A percentile compares a stretch with the other conserved stretches of the same genome.
These are phyloP conservation scores for Adelges cooleyi DNA, from an alignment of 1,140 invertebrate genomes.

Conservation along the genomic window DNA sequence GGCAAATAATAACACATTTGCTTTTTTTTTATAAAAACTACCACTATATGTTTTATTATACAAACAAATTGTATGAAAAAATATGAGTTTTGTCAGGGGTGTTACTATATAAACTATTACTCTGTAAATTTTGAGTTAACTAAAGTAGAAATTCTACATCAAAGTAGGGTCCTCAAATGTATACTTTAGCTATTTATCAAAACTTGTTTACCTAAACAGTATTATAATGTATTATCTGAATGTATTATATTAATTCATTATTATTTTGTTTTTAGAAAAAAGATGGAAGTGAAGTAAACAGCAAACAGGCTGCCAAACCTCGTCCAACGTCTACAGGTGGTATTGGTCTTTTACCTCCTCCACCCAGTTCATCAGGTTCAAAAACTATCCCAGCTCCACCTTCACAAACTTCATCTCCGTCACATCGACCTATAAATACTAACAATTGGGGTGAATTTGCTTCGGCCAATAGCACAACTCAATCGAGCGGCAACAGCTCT, in stretches of 20 bases:
- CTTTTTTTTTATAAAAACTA: no score
- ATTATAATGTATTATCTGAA: slow-evolving; percentile 24
- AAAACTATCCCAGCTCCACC: slow-evolving; percentile 55
- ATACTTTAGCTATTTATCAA: no score
- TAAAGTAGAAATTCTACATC: no score
- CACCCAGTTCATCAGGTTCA: slow-evolving; percentile 52
- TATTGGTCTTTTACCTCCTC: slow-evolving; percentile 66
- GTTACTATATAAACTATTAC: no score
- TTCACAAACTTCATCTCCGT: slow-evolving; percentile 50
- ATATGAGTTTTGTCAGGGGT: no score
- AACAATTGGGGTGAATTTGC: slow-evolving; percentile 67
- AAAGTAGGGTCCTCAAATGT: no score
- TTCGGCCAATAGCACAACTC: slow-evolving; percentile 41
- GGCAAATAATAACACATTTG: no score
- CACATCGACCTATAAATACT: slow-evolving; percentile 41
- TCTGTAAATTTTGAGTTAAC: no score
- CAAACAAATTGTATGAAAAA: no score
- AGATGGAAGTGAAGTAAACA: slow-evolving; percentile 59
- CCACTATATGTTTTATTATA: no score
- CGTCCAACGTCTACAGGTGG: slow-evolving; percentile 45
- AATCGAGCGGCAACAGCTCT: slow-evolving; percentile 5
- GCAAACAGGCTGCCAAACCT: slow-evolving; percentile 42
- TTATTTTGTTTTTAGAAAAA: slow-evolving; percentile 56
- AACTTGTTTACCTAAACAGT: not conserved
- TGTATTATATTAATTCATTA: no score